These are phyloP conservation scores for Conus betulinus DNA, from an alignment of 1,140 invertebrate species.

Conservation along the genomic window DNA sequence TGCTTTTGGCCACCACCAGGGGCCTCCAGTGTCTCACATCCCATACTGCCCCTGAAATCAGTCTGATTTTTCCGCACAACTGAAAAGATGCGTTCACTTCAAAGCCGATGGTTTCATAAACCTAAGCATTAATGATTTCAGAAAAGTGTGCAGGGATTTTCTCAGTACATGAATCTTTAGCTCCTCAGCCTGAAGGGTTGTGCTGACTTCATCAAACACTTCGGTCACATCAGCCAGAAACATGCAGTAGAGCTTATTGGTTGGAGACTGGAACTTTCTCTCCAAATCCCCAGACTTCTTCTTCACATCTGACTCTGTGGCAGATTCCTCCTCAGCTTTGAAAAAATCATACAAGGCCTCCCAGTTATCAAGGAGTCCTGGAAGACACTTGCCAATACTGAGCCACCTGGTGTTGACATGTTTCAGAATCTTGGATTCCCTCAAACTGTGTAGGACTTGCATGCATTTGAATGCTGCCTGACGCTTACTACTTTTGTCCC, in stretches of 20 bases:
- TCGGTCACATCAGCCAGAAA: no score
- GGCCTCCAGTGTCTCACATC: no score
- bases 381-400: not conserved
- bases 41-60: no score
- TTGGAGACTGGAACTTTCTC: conserved; percentile 17
- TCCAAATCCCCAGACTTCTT: not conserved
- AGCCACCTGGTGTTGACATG: no score
- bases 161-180: not conserved
- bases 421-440: no score
- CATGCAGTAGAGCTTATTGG: not conserved
- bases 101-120: conserved; percentile 16
- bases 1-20: no score
- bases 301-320: not conserved
- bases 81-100: no score
- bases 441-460: conserved; percentile 2
- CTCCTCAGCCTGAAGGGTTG: not conserved
- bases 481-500: conserved; percentile 18
- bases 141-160: not conserved
- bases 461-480: not conserved
- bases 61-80: no score
- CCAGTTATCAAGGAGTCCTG: not conserved
- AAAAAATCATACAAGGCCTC: not conserved
- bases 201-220: conserved; percentile 2
- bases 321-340: no score
- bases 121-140: not conserved